A percentile compares a stretch with the other conserved stretches of the same genome.
These are phyloP conservation scores for Tetranychus urticae DNA, from an alignment of 1,140 invertebrate genomes.

Conservation along the genomic window DNA sequence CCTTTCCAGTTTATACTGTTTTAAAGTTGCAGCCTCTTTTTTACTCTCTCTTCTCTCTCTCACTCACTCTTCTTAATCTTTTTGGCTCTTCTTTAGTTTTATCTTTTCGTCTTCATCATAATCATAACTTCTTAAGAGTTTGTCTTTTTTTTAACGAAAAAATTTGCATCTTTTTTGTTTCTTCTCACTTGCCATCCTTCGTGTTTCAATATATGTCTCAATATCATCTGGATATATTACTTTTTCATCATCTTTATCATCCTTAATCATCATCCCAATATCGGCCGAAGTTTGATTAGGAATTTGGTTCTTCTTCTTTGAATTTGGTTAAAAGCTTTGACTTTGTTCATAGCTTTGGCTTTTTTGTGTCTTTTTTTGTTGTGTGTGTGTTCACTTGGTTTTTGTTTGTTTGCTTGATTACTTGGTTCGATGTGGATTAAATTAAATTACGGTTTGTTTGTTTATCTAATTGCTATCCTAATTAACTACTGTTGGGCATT, in stretches of 20 bases:
- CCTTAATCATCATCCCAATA: no score
- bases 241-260: no score
- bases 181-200: no score
- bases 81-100: not conserved
- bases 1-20: not conserved
- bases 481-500: conserved; percentile 14
- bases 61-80: not conserved
- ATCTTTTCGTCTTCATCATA: not conserved
- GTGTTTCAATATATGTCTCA: no score
- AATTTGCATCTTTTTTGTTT: not conserved
- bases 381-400: no score
- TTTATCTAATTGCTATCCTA: not conserved
- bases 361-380: no score
- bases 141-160: not conserved
- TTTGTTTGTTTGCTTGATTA: no score
- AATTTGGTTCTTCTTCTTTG: no score
- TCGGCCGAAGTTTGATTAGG: no score
- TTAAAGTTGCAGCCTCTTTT: not conserved
- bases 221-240: no score
- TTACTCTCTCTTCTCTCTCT: not conserved
- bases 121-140: not conserved
- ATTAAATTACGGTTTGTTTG: not conserved
- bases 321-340: no score
- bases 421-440: not conserved
- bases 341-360: no score